Evolutionary conservation across 92 coral and sea anemone genomes (phyloP), one percentile per base, ranked within the genome.

Genomic region (Epizoanthus rinbou): DNA sequence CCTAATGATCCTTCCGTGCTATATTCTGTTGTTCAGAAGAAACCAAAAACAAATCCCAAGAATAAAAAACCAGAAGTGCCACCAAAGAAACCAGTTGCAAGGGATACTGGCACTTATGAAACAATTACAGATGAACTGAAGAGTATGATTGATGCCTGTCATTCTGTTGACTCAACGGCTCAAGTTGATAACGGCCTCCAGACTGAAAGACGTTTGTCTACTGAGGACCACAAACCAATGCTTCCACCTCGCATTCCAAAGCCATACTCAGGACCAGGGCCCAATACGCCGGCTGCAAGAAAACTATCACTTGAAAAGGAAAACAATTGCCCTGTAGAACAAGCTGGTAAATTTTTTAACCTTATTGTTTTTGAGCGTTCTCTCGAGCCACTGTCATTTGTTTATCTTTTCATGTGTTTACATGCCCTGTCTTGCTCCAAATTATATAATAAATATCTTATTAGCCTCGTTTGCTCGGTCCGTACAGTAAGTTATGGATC

Each of bases 221-320:
- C 23, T 2, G 69, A 25, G 14, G 89, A 76, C 18, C 21, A 24
- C 10, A 79, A 87, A 15, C 82, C 64, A 16, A 74, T 59, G n/a
- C 84, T 75, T 45, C 98, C 94, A 1, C 98, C 98, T 35, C 95
- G 98, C 5, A 85, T 89, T 74, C 98, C 98, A 16, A 91, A 90
- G 72, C 99, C 99, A 16, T 97, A 97, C 76, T 72, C 90, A 17
- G 98, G 98, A 39, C 86, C 95, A n/a, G 98, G 98, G 6, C 53
- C 75, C 6, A 25, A 25, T 9, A 39, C 39, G 8, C 53, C 39
- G 6, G 28, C 63, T 47, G 28, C 67, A 8, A 79, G 19, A 39
- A 80, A 64, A 31, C 60, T 62, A 21, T 62, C 82, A 22, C 16
- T 43, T 62, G 22, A 31, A 62, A 18, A 78, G 21, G 82, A 78